These are phyloP conservation scores for Chrysopilus asiliformis DNA, from an alignment of 2,888 invertebrate species.

Conservation along the genomic window DNA sequence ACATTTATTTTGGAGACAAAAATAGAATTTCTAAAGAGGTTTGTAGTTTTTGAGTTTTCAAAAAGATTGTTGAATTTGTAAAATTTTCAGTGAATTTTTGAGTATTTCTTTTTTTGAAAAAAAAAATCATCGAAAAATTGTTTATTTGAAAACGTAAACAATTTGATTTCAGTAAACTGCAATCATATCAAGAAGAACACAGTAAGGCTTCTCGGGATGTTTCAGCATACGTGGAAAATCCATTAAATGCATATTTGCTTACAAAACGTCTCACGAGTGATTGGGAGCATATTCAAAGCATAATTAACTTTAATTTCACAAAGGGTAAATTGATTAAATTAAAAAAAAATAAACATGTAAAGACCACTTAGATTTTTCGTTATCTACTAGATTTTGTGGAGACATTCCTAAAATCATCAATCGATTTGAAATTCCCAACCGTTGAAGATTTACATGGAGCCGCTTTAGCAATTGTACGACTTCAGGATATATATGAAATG, in stretches of 20 bases:
- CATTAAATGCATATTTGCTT: slow-evolving; percentile 79
- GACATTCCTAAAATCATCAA: slow-evolving; percentile 55
- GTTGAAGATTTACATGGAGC: slow-evolving; percentile 84
- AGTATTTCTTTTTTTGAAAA: too few species aligned
- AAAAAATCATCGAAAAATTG: too few species aligned
- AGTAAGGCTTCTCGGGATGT: slow-evolving; percentile 57
- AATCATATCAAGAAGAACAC: slow-evolving; percentile 53
- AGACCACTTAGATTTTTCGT: slow-evolving; percentile 4
- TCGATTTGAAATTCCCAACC: slow-evolving; percentile 63
- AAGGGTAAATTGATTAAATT: slow-evolving; percentile 32
- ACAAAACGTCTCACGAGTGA: slow-evolving; percentile 81
- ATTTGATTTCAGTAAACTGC: slow-evolving; percentile 26
- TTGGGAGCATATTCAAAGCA: slow-evolving; percentile 61
- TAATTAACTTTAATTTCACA: slow-evolving; percentile 50
- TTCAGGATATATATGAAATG: slow-evolving; percentile 80
- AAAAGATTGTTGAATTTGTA: too few species aligned
- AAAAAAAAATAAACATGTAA: neutral
- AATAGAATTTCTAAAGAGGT: too few species aligned
- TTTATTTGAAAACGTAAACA: too few species aligned
- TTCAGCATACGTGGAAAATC: slow-evolving; percentile 65
- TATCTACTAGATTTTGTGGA: slow-evolving; percentile 45
- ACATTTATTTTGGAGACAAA: too few species aligned
- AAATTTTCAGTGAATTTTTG: too few species aligned
- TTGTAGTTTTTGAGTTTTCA: too few species aligned
- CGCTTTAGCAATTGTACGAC: slow-evolving; percentile 72